A percentile compares a stretch with the other conserved stretches of the same genome.
Conservation (phyloP, 2,113 vertebrate species). For the Asarcornis scutulata region DNA sequence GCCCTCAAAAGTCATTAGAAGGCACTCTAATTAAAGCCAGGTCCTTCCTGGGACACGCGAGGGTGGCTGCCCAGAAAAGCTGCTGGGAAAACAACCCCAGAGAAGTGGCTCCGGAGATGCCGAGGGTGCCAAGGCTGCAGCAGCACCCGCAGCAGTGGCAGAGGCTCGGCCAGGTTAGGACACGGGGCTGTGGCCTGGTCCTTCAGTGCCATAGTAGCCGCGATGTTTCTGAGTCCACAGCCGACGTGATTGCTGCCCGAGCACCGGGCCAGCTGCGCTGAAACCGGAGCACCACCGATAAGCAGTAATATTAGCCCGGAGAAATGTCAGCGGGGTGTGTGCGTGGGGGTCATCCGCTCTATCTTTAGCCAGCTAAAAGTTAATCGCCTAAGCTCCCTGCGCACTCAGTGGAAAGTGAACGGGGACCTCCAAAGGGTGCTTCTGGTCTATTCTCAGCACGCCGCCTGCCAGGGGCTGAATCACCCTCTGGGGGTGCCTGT, state of each 20-base stretch:
- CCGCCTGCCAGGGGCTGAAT: not conserved
- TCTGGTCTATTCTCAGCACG: slow-evolving; percentile 26
- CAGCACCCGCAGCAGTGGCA: not conserved
- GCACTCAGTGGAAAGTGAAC: slow-evolving; percentile 29
- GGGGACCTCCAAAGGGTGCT: slow-evolving; percentile 44
- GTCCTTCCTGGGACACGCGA: slow-evolving; percentile 35
- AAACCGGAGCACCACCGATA: not conserved
- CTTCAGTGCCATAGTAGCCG: slow-evolving; percentile 30
- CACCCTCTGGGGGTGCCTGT: not conserved
- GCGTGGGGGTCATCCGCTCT: not conserved
- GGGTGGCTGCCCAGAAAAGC: not conserved
- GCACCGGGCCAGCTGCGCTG: slow-evolving; percentile 24
- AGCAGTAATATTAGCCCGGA: not conserved
- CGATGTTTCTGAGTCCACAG: slow-evolving; percentile 36
- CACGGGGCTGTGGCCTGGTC: fast-evolving
- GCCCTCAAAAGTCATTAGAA: not conserved
- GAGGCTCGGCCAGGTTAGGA: not conserved
- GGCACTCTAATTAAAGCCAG: slow-evolving; percentile 30
- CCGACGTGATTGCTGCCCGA: not conserved
- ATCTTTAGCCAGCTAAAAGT: slow-evolving; percentile 28
- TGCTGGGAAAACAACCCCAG: slow-evolving; percentile 19
- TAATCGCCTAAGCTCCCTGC: slow-evolving; percentile 1
- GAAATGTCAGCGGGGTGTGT: slow-evolving; percentile 1
- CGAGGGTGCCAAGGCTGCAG: not conserved
- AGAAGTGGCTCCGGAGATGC: not conserved